These are phyloP conservation scores for Synanceia verrucosa DNA, from an alignment of 2,797 vertebrate species.

Conservation along the genomic window DNA sequence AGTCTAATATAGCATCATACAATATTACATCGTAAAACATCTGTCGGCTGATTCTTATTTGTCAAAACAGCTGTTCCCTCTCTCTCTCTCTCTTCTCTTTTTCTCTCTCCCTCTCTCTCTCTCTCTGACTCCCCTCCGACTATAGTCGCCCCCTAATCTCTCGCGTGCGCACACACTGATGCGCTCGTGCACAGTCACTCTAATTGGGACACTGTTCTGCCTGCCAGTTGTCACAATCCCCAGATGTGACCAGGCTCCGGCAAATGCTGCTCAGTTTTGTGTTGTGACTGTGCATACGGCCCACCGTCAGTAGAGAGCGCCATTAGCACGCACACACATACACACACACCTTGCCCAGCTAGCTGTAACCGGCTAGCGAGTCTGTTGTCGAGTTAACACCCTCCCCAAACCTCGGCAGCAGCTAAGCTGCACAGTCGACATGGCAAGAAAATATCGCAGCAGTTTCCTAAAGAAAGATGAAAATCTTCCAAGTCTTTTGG, in stretches of 20 bases:
- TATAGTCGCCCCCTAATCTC: too few species aligned
- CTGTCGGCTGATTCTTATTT: conserved; percentile 39
- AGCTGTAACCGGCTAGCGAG: conserved; percentile 77
- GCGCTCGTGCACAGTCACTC: conserved; percentile 2
- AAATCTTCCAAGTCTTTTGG: conserved; percentile 81
- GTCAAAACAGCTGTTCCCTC: conserved; percentile 34
- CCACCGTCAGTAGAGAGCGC: conserved; percentile 36
- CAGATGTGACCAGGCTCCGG: conserved; percentile 46
- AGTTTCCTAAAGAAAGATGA: conserved; percentile 82
- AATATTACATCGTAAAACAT: conserved; percentile 24
- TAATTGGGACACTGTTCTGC: conserved; percentile 37
- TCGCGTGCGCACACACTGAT: neutral
- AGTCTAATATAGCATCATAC: neutral
- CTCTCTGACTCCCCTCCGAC: neutral
- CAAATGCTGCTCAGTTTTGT: conserved; percentile 37
- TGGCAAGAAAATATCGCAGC: conserved; percentile 82
- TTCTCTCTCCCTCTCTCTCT: neutral
- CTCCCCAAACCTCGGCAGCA: conserved; percentile 81
- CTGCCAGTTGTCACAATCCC: conserved; percentile 30
- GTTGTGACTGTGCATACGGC: neutral
- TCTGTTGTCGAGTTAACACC: conserved; percentile 76
- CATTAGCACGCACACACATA: neutral
- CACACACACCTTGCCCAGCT: conserved; percentile 53
- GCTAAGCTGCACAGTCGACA: conserved; percentile 83
- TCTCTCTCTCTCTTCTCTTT: neutral